These are phyloP conservation scores for Conger conger DNA, from an alignment of 2,113 vertebrate species.

Conservation along the genomic window DNA sequence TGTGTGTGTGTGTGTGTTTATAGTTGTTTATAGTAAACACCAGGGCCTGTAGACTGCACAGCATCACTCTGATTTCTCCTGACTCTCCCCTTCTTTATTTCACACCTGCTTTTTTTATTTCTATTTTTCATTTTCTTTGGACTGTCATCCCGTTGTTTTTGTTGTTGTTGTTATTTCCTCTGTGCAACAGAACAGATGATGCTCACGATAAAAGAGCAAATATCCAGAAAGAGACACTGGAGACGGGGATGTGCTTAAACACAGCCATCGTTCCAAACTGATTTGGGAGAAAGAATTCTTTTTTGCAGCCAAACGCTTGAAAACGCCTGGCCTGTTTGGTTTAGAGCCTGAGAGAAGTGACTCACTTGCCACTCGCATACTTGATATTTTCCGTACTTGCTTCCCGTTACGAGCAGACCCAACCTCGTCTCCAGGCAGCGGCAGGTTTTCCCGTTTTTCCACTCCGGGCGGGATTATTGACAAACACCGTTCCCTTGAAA, in stretches of 20 bases:
- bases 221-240: constrained; percentile 37
- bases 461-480: constrained; percentile 65
- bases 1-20: background rate
- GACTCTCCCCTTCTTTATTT: background rate
- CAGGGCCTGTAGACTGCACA: background rate
- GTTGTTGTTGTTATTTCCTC: too few relatives aligned
- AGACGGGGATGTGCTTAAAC: constrained; percentile 50
- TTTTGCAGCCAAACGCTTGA: background rate
- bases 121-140: background rate
- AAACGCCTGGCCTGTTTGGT: background rate
- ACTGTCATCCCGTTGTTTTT: background rate
- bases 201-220: constrained; percentile 31
- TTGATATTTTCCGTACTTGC: background rate
- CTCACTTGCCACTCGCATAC: background rate
- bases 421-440: background rate
- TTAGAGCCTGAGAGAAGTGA: background rate
- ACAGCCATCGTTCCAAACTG: constrained; percentile 50
- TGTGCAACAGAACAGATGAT: constrained; percentile 36
- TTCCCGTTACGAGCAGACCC: background rate
- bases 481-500: constrained; percentile 50
- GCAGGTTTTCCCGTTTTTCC: constrained; percentile 62
- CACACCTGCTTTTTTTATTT: background rate
- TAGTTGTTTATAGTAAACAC: too few relatives aligned
- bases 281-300: constrained; percentile 17
- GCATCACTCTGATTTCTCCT: background rate